Percentiles rank a stretch among this genome's conserved stretches.
Evolutionary conservation across 2,797 vertebrate species (phyloP).

Genomic region (Gymnoscopelus microlampas): DNA sequence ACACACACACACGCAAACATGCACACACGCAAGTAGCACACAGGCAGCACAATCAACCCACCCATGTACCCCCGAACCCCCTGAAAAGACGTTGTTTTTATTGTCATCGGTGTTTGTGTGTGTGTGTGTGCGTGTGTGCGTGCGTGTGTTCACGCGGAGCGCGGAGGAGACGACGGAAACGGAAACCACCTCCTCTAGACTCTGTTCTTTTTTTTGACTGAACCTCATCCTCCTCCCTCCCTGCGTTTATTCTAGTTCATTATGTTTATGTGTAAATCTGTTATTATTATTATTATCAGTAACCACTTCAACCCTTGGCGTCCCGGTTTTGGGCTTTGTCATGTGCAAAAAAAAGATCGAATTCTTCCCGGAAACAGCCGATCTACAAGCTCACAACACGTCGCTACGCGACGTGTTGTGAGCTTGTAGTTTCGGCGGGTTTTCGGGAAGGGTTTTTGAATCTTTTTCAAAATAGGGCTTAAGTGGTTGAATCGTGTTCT

Average conservation of each 20-base stretch:
- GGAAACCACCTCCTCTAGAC: constrained; percentile 12
- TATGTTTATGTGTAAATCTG: constrained; percentile 57
- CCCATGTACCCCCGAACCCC: constrained; percentile 19
- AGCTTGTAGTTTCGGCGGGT: too few species aligned
- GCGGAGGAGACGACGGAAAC: constrained; percentile 18
- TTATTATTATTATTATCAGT: constrained; percentile 42
- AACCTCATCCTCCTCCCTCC: constrained; percentile 24
- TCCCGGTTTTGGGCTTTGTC: too few species aligned
- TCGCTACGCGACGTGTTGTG: too few species aligned
- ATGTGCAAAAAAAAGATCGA: too few species aligned
- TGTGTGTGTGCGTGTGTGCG: constrained; percentile 21
- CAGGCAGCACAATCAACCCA: constrained; percentile 66
- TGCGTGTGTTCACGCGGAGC: constrained; percentile 18
- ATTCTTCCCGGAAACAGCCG: too few species aligned
- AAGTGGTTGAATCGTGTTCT: too few species aligned
- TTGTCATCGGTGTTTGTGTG: constrained; percentile 40
- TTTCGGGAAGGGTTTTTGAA: too few species aligned
- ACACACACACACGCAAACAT: too few species aligned
- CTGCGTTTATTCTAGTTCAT: constrained; percentile 39
- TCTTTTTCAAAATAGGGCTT: too few species aligned
- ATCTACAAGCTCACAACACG: too few species aligned
- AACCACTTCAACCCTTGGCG: too few species aligned
- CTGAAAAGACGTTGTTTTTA: constrained; percentile 42
- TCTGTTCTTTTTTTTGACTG: constrained; percentile 22
- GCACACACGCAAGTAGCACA: constrained; percentile 50